These are phyloP conservation scores for Galleria mellonella DNA, from an alignment of 1,140 invertebrate genomes.

Conservation along the genomic window DNA sequence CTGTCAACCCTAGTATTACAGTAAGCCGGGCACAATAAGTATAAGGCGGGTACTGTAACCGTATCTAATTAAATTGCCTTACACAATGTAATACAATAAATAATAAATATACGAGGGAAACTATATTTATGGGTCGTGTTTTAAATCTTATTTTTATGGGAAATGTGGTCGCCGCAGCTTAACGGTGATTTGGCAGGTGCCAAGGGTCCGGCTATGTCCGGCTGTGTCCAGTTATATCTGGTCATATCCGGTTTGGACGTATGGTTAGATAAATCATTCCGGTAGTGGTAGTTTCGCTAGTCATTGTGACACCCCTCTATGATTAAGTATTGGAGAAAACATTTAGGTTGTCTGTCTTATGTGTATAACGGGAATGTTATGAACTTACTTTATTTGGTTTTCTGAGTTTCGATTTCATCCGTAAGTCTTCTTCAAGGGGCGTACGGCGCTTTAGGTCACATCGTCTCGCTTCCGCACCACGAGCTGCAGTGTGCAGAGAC, in stretches of 20 bases:
- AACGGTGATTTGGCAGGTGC: constrained; percentile 53
- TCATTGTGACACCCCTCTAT: constrained; percentile 6
- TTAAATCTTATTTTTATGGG: constrained; percentile 68
- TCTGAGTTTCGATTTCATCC: too few species aligned
- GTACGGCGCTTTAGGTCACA: too few species aligned
- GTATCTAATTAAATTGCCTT: constrained; percentile 53
- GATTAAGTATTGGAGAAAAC: too few species aligned
- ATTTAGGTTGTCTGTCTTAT: too few species aligned
- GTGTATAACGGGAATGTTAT: too few species aligned
- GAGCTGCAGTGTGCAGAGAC: too few species aligned
- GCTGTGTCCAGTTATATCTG: background rate
- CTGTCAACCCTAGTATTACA: background rate
- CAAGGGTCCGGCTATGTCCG: constrained; percentile 14
- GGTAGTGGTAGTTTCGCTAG: constrained; percentile 9
- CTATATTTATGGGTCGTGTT: constrained; percentile 59
- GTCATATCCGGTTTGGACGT: background rate
- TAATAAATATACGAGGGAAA: constrained; percentile 39
- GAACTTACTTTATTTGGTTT: too few species aligned
- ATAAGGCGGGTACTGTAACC: constrained; percentile 27
- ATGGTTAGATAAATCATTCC: background rate
- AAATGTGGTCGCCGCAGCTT: constrained; percentile 53
- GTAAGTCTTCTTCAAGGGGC: too few species aligned
- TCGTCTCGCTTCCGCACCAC: too few species aligned
- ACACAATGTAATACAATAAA: constrained; percentile 36
- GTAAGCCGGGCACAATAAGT: background rate